Conservation (phyloP, 2,888 invertebrate genomes). For the Crematogaster levior region DNA sequence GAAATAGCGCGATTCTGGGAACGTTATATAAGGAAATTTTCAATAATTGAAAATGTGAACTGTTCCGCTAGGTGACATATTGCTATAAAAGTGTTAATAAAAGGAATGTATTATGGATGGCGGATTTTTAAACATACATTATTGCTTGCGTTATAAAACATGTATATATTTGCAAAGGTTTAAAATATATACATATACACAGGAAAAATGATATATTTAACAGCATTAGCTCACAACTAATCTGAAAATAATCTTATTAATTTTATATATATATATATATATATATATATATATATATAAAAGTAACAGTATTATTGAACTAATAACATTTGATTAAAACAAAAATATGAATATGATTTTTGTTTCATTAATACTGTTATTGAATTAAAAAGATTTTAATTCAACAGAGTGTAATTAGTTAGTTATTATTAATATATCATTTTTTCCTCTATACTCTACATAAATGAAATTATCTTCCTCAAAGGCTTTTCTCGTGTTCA, state of each 20-base stretch:
- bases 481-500: not conserved
- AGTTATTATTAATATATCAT: no score
- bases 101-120: no score
- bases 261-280: no score
- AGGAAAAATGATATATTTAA: not conserved
- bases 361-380: not conserved
- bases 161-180: not conserved
- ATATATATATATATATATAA: no score
- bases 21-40: not conserved
- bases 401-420: no score
- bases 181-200: not conserved
- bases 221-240: not conserved
- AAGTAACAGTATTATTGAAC: not conserved
- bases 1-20: not conserved
- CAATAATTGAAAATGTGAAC: no score
- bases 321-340: not conserved
- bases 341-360: not conserved
- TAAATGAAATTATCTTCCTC: not conserved
- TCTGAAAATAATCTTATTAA: no score
- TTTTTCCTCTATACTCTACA: no score
- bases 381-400: not conserved
- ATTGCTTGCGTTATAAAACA: not conserved
- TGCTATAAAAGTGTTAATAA: not conserved
- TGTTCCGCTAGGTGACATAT: not conserved
- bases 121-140: not conserved